Evolutionary conservation across 1,140 invertebrate species (phyloP), one percentile per base, ranked within the genome.

Genomic region (Aphidius ervi): DNA sequence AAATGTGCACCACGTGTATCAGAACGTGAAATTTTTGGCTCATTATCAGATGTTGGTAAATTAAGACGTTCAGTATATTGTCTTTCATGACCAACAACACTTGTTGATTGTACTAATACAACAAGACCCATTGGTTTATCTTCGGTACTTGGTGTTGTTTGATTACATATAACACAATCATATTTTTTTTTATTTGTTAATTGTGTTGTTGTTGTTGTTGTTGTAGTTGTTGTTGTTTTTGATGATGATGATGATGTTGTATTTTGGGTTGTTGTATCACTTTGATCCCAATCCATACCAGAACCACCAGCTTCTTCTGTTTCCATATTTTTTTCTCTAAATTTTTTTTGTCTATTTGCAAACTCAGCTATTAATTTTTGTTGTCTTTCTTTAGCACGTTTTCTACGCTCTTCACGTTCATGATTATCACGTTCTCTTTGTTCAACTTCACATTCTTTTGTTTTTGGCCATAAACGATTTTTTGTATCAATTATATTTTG

Each of bases 151-250:
- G 91, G 85, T 47, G 92, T 89, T 55, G 90, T 92, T 79, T 93
- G 91, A 80, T 91, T 93, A 78, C 95, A 98, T 69, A 98, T 98
- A 53, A 95, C 94, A 82, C 96, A 98, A 75, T 97, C 92, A 75
- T 95, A 97, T 76, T 46, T 46, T 46, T 86, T 86, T 76, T 86
- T 86, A 72, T 82, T 88, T 68, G 78, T 67, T 43, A 80, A 63
- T 67, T 75, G 76, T 7, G 69, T 66, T 31, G 71, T 58, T 55
- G 83, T 80, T 46, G 87, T 86, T 46, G 85, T 83, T 46, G 40
- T 54, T 39, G 40, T 54, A 4, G 39, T 54, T 4, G 41, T 42
- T n/a, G 42, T 6, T 41, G 5, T 16, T 4, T 41, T 43, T 37
- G 49, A 39, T 20, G 52, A 3, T 43, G 42, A 42, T 8, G 52